A percentile compares a stretch with the other conserved stretches of the same genome.
These are phyloP conservation scores for Linyphia triangularis DNA, from an alignment of 2,888 invertebrate species.

Conservation along the genomic window DNA sequence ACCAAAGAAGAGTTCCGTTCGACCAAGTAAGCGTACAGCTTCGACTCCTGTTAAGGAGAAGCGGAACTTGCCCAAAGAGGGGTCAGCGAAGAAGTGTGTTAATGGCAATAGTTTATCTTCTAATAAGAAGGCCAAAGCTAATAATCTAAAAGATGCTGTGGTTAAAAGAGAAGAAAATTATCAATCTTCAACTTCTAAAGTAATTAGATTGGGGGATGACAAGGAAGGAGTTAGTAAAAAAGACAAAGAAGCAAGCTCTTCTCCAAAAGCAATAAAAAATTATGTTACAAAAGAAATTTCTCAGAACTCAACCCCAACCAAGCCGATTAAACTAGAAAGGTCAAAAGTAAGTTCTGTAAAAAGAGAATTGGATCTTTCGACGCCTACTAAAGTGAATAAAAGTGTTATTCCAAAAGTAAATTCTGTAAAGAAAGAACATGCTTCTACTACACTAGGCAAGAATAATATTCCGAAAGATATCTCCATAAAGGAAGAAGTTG, in stretches of 20 bases:
- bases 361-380: background rate
- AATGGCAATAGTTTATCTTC: background rate
- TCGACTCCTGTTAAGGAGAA: slow-evolving; percentile 41
- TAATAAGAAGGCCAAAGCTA: background rate
- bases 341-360: background rate
- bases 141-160: background rate
- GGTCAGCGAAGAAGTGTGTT: background rate
- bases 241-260: background rate
- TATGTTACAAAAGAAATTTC: background rate
- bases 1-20: slow-evolving; percentile 18
- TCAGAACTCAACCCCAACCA: background rate
- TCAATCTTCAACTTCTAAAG: background rate
- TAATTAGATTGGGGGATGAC: background rate
- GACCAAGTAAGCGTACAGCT: background rate
- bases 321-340: background rate
- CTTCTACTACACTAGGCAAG: background rate
- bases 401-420: background rate
- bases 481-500: slow-evolving; percentile 4
- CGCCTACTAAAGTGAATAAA: background rate
- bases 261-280: background rate
- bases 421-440: background rate
- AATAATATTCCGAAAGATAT: slow-evolving; percentile 33
- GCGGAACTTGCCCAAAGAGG: background rate
- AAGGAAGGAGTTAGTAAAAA: background rate
- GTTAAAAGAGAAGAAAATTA: background rate